Percentiles rank a stretch among this genome's conserved stretches.
phyloP scores from a whole-genome alignment of 1,140 invertebrate species.

The Globodera rostochiensis region DNA sequence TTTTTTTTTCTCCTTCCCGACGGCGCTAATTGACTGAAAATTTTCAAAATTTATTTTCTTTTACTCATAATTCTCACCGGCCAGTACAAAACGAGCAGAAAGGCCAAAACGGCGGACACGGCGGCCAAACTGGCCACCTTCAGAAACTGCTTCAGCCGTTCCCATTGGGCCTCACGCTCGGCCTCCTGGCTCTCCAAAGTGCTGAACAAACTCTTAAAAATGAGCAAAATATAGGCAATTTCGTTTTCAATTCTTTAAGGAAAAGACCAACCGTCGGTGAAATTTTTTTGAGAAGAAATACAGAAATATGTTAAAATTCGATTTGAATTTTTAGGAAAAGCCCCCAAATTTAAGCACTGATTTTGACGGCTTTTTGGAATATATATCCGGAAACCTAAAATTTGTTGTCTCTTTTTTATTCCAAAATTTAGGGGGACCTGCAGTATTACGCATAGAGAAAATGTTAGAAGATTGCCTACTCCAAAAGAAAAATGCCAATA shows the following conservation, averaged over 20 bases:
- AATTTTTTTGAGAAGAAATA: background rate
- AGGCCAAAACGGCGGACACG: background rate
- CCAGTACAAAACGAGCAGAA: constrained; percentile 3
- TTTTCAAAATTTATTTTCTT: background rate
- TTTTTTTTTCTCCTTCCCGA: too few relatives aligned
- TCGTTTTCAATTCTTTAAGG: background rate
- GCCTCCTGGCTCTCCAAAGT: background rate
- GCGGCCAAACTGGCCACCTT: background rate
- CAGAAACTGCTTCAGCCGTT: constrained; percentile 8
- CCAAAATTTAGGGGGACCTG: too few relatives aligned
- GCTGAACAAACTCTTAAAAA: constrained; percentile 5
- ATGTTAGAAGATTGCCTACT: background rate
- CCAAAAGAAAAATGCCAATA: background rate
- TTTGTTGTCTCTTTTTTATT: too few relatives aligned
- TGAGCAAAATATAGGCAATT: background rate
- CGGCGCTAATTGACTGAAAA: too few relatives aligned
- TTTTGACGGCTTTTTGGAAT: background rate
- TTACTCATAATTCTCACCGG: background rate
- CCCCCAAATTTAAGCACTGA: background rate
- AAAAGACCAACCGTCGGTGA: background rate
- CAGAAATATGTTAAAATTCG: background rate
- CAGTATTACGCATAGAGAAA: too few relatives aligned
- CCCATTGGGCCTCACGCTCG: background rate
- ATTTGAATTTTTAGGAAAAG: background rate
- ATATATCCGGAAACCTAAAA: background rate